Conservation (phyloP, 2,797 vertebrate genomes). For the Premnoplex brunnescens region DNA sequence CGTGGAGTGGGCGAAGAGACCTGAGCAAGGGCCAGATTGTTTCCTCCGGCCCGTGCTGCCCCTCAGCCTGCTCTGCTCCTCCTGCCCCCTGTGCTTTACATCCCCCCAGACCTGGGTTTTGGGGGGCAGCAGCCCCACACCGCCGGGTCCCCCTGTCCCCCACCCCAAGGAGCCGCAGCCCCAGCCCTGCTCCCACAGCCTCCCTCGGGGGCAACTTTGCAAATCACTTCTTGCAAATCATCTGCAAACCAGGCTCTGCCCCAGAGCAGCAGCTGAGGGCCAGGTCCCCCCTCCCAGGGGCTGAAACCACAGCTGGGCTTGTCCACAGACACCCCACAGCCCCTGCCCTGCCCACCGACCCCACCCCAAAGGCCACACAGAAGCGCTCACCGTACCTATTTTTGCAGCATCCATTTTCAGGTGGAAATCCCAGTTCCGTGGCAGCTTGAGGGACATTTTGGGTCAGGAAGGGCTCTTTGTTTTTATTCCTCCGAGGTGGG, state of each 20-base stretch:
- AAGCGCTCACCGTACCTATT: conserved; percentile 80
- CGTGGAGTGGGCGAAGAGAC: neutral
- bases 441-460: conserved; percentile 93
- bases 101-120: neutral
- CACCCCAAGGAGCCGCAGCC: too few relatives aligned
- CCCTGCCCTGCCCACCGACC: neutral
- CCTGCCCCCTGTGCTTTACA: neutral
- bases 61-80: neutral
- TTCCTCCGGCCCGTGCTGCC: neutral
- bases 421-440: conserved; percentile 94
- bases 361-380: neutral
- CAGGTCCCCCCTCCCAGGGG: neutral
- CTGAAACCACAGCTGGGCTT: neutral
- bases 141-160: accelerated
- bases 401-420: conserved; percentile 84
- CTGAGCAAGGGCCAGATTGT: neutral
- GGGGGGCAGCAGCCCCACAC: neutral
- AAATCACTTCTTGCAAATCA: neutral
- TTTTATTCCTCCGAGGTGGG: neutral
- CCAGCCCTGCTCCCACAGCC: neutral
- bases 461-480: too few relatives aligned
- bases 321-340: accelerated
- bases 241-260: neutral
- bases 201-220: accelerated
- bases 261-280: neutral